Evolutionary conservation across 2,113 vertebrate genomes (phyloP), one percentile per base, ranked within the genome.

Genomic region (Aleadryas rufinucha): DNA sequence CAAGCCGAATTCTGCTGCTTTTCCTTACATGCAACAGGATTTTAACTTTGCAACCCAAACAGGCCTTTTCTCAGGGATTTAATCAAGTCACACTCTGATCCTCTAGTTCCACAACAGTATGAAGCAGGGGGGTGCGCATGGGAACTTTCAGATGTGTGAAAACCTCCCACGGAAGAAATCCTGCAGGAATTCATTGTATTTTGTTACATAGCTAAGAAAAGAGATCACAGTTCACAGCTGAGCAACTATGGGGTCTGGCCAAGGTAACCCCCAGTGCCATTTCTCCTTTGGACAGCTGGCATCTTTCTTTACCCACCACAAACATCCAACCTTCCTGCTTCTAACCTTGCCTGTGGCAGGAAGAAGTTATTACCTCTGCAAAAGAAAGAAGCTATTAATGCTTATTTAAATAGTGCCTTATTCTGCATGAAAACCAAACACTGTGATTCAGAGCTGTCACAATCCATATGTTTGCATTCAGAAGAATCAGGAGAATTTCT

Each of bases 241-340:
- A 3, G 9, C 4, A 0, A 41, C 49, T 33, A 49, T 6, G 5
- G 37, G 24, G n/a, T 44, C n/a, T 30, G 12, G 7, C 44, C 61
- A 45, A 41, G 20, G 18, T 8, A 61, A 42, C 11, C 26, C n/a
- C 16, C 44, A 9, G 63, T 4, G 4, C 18, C 7, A 1, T 42
- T 74, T 71, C 71, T 80, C n/a, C 80, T n/a, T 21, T 28, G 50
- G 44, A 68, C 19, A 16, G 2, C 5, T n/a, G 59, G 45, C 22
- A 45, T 57, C 28, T 53, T 47, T 68, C 50, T 28, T 59, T 39
- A 44, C 27, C 11, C 41, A 9, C 53, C 10, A 5, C 2, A 28
- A 77, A 35, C 19, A 54, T 15, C 60, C 56, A 64, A 5, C 22
- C 24, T 47, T 44, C 24, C 79, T 37, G 35, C 75, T 76, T 37